phyloP scores from a whole-genome alignment of 2,888 invertebrate species.

The Prenolepis imparis region DNA sequence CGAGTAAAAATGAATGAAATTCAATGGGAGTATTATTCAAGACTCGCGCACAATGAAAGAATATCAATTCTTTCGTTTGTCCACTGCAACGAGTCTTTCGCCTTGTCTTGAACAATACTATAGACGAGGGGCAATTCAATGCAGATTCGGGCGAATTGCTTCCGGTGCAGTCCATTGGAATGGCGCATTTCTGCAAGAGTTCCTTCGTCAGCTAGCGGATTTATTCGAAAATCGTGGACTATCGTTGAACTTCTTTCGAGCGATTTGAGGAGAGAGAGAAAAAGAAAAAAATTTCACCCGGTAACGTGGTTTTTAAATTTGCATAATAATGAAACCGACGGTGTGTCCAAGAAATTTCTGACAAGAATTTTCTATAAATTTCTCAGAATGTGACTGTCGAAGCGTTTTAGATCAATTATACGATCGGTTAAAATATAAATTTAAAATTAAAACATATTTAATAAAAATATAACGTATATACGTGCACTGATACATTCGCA shows the following conservation, averaged over 20 bases:
- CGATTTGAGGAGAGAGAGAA: constrained; percentile 23
- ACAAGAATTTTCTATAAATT: constrained; percentile 5
- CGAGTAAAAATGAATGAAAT: constrained; percentile 64
- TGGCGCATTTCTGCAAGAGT: constrained; percentile 53
- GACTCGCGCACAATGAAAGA: constrained; percentile 72
- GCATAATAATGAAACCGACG: constrained; percentile 24
- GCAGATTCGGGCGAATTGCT: constrained; percentile 78
- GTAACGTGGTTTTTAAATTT: constrained; percentile 34
- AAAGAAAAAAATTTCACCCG: constrained; percentile 27
- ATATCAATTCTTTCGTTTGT: constrained; percentile 77
- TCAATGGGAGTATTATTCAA: constrained; percentile 75
- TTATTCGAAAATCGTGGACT: constrained; percentile 48
- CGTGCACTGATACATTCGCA: not conserved
- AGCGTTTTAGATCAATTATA: not conserved
- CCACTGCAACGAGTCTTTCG: constrained; percentile 61
- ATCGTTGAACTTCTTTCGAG: constrained; percentile 25
- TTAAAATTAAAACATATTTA: not conserved
- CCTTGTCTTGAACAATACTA: constrained; percentile 71
- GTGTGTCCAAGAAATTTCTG: constrained; percentile 23
- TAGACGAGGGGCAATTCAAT: constrained; percentile 72
- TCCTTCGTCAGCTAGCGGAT: constrained; percentile 51
- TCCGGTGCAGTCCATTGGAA: constrained; percentile 66
- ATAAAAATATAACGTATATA: not conserved
- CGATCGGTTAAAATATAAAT: not conserved
- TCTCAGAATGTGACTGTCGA: not conserved